Percentiles rank a stretch among this genome's conserved stretches.
phyloP scores from a whole-genome alignment of 2,888 invertebrate genomes.

The Malthinus seriepunctatus region DNA sequence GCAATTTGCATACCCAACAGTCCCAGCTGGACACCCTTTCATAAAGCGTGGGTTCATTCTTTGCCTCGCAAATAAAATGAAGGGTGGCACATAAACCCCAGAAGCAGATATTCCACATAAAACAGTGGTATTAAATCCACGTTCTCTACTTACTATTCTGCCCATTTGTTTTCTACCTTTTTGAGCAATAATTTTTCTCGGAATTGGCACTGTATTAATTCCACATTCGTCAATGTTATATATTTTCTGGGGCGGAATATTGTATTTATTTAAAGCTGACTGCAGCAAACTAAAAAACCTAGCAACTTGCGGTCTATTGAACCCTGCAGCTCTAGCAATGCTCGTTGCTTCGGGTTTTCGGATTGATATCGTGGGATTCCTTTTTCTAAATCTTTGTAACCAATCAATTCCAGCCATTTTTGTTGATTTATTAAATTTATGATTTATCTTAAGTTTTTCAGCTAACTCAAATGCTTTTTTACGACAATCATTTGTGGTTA shows the following conservation, averaged over 20 bases:
- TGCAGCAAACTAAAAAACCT: not conserved
- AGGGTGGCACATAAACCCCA: not conserved
- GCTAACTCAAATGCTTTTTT: conserved; percentile 8
- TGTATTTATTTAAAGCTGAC: not conserved
- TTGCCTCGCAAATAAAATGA: not conserved
- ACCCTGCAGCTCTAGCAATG: not conserved
- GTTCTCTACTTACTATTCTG: not conserved
- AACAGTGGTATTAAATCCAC: conserved; percentile 8
- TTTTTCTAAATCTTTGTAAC: conserved; percentile 4
- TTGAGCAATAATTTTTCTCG: not conserved
- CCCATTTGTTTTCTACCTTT: not conserved
- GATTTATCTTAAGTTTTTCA: conserved; percentile 5
- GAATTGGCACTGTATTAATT: not conserved
- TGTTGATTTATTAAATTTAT: conserved; percentile 5
- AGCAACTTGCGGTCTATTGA: not conserved
- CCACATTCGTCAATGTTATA: not conserved
- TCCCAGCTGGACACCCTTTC: conserved; percentile 3
- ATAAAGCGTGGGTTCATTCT: conserved; percentile 6
- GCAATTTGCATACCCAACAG: conserved; percentile 6
- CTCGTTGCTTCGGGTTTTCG: not conserved
- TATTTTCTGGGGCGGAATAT: not conserved
- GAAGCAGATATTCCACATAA: not conserved
- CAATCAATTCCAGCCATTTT: conserved; percentile 5
- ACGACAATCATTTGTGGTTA: conserved; percentile 6
- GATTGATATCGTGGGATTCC: not conserved